These are phyloP conservation scores for Pinna nobilis DNA, from an alignment of 1,140 invertebrate species.

Conservation along the genomic window DNA sequence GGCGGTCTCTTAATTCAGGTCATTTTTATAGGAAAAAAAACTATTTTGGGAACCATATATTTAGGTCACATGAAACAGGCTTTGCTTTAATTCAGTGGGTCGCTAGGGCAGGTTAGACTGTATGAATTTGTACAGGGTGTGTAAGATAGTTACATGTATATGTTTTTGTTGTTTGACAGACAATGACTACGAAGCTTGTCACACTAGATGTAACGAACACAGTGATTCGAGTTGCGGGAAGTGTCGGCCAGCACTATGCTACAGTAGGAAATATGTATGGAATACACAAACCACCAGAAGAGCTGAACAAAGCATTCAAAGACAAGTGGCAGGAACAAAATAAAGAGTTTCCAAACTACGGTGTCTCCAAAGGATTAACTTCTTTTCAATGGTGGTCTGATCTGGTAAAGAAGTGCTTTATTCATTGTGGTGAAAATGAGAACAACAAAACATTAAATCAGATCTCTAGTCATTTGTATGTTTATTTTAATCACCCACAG, in stretches of 20 bases:
- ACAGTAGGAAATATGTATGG: slow-evolving; percentile 83
- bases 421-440: slow-evolving; percentile 56
- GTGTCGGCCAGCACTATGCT: slow-evolving; percentile 85
- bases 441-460: slow-evolving; percentile 71
- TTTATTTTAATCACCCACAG: slow-evolving; percentile 80
- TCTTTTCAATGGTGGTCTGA: slow-evolving; percentile 89
- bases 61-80: too few relatives aligned
- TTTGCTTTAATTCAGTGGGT: too few relatives aligned
- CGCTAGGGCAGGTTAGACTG: too few relatives aligned
- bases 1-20: too few relatives aligned
- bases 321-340: slow-evolving; percentile 74
- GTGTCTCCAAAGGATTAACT: slow-evolving; percentile 80
- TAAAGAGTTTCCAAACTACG: slow-evolving; percentile 86
- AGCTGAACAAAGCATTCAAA: slow-evolving; percentile 81
- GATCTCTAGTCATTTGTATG: slow-evolving; percentile 76
- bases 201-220: slow-evolving; percentile 94
- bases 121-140: not conserved
- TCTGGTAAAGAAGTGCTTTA: slow-evolving; percentile 82
- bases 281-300: slow-evolving; percentile 78
- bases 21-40: too few relatives aligned
- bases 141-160: not conserved
- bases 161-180: not conserved
- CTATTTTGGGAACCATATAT: too few relatives aligned
- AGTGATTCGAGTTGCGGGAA: slow-evolving; percentile 82
- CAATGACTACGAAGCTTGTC: slow-evolving; percentile 72